Base-by-base conservation (phyloP, 2,113 vertebrate genomes). In the Polypterus senegalus region DNA sequence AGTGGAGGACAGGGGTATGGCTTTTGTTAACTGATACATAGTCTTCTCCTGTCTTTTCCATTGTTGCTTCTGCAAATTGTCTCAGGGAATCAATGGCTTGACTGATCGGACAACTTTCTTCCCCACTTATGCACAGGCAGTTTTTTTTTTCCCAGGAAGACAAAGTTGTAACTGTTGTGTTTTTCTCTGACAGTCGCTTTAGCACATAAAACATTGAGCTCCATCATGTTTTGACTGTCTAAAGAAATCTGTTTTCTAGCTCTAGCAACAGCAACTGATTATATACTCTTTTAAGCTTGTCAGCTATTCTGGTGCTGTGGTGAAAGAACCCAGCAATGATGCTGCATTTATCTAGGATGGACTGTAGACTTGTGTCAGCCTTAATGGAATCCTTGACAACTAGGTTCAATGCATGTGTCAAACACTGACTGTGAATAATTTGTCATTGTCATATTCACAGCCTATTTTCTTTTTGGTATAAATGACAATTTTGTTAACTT, bases 331-430 rank as follows among this genome's bases (percentile, higher is more conserved):
- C 3, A 3, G 4, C 45, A 4, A 59, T 59, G 10, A 46, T 46
- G 47, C 57, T 45, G 46, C 57, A 46, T 59, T 46, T 59, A 44
- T 59, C 27, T 46, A 45, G 57, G 57, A 59, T 59, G 57, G 11
- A 46, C 11, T 45, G 27, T 45, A 59, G 47, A 59, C 7, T 46
- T 6, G 43, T 45, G 44, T 45, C 27, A 59, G 44, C 57, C 57
- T 59, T 59, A 59, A 59, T 59, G 57, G 57, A 59, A 7, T 59
- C 57, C 7, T 59, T 59, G 3, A 59, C 57, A 43, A 59, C 57
- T 59, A 59, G 10, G 44, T 59, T 47, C 3, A 59, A 9, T 5
- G 57, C 47, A 46, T 59, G 57, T 3, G 57, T 10, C 46, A 59
- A 59, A 43, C 45, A 46, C 10, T 44, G 57, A 59, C 6, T 45